Evolutionary conservation across 2,888 invertebrate species (phyloP).

Genomic region (Acronicta psi): DNA sequence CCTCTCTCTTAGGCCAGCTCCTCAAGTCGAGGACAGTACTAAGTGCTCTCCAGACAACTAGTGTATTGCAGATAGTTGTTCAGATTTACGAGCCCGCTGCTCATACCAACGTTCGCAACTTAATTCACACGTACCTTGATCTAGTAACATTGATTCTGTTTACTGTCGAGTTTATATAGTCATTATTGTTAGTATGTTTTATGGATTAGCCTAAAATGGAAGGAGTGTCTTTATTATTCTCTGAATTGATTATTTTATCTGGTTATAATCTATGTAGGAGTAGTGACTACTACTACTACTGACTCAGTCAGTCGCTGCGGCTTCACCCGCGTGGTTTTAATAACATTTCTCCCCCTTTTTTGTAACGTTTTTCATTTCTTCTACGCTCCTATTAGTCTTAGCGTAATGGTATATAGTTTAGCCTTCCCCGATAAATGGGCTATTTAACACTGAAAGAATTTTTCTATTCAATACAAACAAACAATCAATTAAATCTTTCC

Average conservation of each 20-base stretch:
- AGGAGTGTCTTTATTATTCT: background rate
- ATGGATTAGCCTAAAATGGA: slow-evolving; percentile 6
- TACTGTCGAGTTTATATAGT: background rate
- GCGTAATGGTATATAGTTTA: too few species aligned
- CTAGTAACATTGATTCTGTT: slow-evolving; percentile 41
- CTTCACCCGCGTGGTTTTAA: too few species aligned
- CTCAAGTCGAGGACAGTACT: slow-evolving; percentile 76
- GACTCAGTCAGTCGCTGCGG: too few species aligned
- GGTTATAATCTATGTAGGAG: too few species aligned
- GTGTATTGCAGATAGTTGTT: slow-evolving; percentile 79
- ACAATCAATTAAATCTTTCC: too few species aligned
- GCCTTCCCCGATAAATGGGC: too few species aligned
- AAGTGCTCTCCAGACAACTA: slow-evolving; percentile 83
- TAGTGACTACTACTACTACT: background rate
- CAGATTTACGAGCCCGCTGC: slow-evolving; percentile 79
- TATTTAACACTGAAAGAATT: too few species aligned
- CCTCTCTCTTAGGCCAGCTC: slow-evolving; percentile 51
- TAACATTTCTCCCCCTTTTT: too few species aligned
- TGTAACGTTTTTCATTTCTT: too few species aligned
- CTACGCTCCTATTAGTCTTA: too few species aligned
- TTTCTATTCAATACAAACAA: too few species aligned
- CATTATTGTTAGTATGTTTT: slow-evolving; percentile 5
- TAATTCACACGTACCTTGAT: slow-evolving; percentile 52
- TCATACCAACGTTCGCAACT: slow-evolving; percentile 52
- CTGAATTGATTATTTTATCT: too few species aligned